A percentile compares a stretch with the other conserved stretches of the same genome.
Conservation (phyloP, 2,888 invertebrate genomes). For the Atherix ibis region DNA sequence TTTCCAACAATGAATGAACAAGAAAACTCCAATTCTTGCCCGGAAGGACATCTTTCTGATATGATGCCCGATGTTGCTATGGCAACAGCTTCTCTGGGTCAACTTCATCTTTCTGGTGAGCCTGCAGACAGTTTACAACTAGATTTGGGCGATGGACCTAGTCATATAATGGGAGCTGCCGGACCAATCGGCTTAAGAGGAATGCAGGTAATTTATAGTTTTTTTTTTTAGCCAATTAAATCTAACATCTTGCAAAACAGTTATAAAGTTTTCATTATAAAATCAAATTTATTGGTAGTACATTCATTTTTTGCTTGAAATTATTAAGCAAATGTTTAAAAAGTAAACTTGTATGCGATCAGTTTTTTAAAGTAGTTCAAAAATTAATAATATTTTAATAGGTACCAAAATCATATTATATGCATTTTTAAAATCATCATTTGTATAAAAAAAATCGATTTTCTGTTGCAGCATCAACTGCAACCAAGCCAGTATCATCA, state of each 20-base stretch:
- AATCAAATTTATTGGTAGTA: too few species aligned
- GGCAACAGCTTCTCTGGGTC: constrained; percentile 63
- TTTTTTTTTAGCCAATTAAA: not conserved
- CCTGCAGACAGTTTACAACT: constrained; percentile 47
- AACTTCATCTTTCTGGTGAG: constrained; percentile 40
- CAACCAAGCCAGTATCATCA: constrained; percentile 30
- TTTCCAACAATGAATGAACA: constrained; percentile 19
- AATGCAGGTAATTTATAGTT: constrained; percentile 21
- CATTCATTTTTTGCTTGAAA: too few species aligned
- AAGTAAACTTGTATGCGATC: too few species aligned
- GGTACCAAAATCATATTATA: too few species aligned
- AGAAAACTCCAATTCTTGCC: constrained; percentile 36
- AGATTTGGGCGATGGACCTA: constrained; percentile 73
- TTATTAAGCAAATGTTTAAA: too few species aligned
- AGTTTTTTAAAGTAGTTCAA: too few species aligned
- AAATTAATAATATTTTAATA: too few species aligned
- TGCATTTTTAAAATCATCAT: too few species aligned
- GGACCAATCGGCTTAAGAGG: constrained; percentile 26
- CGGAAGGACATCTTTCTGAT: constrained; percentile 57
- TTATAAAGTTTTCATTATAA: too few species aligned
- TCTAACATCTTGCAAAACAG: too few species aligned
- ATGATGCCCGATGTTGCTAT: constrained; percentile 88
- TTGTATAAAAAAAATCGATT: too few species aligned
- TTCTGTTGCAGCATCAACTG: constrained; percentile 27
- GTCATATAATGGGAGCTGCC: constrained; percentile 37